Conservation (phyloP, 2,113 vertebrate genomes). For the Triplophysa tibetana region DNA sequence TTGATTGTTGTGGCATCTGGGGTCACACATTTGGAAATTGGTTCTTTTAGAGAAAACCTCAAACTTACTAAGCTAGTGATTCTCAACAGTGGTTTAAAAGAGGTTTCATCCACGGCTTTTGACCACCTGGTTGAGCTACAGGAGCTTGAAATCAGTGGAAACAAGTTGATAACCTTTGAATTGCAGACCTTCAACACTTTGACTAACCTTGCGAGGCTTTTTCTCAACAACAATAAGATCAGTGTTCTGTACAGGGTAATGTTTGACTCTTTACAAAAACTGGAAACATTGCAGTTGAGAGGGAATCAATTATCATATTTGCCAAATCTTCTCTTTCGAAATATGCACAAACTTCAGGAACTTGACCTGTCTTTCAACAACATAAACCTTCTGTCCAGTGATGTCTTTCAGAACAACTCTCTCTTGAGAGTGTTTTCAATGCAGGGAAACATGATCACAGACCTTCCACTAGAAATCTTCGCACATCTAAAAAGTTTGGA, state of each 20-base stretch:
- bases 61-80: conserved; percentile 83
- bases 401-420: conserved; percentile 63
- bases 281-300: conserved; percentile 79
- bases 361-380: conserved; percentile 82
- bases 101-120: conserved; percentile 70
- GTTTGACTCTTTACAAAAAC: conserved; percentile 64
- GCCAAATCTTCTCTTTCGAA: conserved; percentile 64
- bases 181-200: conserved; percentile 66
- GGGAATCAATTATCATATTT: conserved; percentile 76
- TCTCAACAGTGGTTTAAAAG: conserved; percentile 73
- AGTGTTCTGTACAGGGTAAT: conserved; percentile 64
- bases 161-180: conserved; percentile 59
- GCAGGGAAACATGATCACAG: conserved; percentile 75
- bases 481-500: conserved; percentile 62
- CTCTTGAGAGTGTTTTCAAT: conserved; percentile 78
- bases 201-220: conserved; percentile 72
- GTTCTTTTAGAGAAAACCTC: conserved; percentile 64
- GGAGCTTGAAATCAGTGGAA: conserved; percentile 86
- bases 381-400: conserved; percentile 58
- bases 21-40: conserved; percentile 58
- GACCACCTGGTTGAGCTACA: conserved; percentile 65
- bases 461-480: conserved; percentile 66
- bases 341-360: conserved; percentile 62
- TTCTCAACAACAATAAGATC: conserved; percentile 77
- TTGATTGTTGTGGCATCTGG: conserved; percentile 80